Conservation (phyloP, 2,888 invertebrate genomes). For the Electrophaes corylata region DNA sequence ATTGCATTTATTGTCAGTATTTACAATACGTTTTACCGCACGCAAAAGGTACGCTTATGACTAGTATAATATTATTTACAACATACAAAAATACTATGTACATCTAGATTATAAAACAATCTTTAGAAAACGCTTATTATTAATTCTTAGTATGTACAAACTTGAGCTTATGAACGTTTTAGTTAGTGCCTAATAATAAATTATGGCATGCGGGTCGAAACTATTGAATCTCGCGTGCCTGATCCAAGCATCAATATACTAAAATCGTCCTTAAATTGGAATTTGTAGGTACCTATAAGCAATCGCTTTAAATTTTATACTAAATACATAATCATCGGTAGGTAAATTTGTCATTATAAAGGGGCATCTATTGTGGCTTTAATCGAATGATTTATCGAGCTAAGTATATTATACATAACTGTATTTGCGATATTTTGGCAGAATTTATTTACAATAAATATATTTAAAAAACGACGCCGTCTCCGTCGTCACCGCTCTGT, state of each 20-base stretch:
- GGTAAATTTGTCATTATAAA: neutral
- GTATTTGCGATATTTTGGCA: constrained; percentile 5
- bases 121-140: constrained; percentile 41
- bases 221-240: no score
- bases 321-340: neutral
- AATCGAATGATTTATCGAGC: neutral
- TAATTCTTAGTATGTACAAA: neutral
- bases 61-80: constrained; percentile 65
- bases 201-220: no score
- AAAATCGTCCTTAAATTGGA: no score
- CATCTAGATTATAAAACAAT: constrained; percentile 48
- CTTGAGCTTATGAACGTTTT: neutral
- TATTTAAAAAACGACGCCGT: neutral
- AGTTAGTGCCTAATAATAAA: no score
- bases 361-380: constrained; percentile 3
- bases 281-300: no score
- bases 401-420: neutral
- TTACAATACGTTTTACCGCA: constrained; percentile 60
- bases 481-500: constrained; percentile 5
- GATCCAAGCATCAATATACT: no score
- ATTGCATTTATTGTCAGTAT: constrained; percentile 59
- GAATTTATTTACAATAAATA: neutral
- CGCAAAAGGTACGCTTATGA: constrained; percentile 61
- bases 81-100: constrained; percentile 59
- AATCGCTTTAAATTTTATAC: no score